These are phyloP conservation scores for Sinocyclocheilus anshuiensis DNA, from an alignment of 2,113 vertebrate species.

Conservation along the genomic window DNA sequence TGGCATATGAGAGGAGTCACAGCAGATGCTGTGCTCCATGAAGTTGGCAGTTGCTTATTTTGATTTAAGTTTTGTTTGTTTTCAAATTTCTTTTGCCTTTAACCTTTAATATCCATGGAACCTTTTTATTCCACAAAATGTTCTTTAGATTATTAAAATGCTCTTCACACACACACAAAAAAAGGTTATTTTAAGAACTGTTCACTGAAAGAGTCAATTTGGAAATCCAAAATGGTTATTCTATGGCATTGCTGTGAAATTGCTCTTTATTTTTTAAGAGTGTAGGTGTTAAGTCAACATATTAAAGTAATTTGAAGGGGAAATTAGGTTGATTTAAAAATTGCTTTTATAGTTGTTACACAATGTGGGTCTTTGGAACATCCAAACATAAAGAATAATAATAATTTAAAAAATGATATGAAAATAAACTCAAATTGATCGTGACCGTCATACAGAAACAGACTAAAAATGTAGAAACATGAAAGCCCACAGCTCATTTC, in stretches of 20 bases:
- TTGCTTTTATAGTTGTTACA: background rate
- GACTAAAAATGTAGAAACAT: background rate
- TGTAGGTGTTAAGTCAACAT: background rate
- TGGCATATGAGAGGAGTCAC: background rate
- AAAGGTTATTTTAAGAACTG: background rate
- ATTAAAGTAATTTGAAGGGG: background rate
- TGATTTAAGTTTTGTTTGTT: no score
- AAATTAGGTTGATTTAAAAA: background rate
- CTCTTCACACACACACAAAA: no score
- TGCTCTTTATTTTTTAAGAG: background rate
- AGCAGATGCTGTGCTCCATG: background rate
- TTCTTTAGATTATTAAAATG: background rate
- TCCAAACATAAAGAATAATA: background rate
- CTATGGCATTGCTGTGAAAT: background rate
- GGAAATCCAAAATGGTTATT: no score
- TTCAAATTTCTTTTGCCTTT: no score
- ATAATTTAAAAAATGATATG: no score
- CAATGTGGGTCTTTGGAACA: background rate
- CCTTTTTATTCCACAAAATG: background rate
- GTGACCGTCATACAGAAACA: background rate
- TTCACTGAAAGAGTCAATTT: background rate
- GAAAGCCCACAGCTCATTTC: background rate
- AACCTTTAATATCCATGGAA: background rate
- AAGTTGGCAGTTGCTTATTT: background rate
- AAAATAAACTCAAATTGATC: background rate